Percentiles rank a stretch among this genome's conserved stretches.
These are phyloP conservation scores for Philonicus albiceps DNA, from an alignment of 2,888 invertebrate genomes.

Conservation along the genomic window DNA sequence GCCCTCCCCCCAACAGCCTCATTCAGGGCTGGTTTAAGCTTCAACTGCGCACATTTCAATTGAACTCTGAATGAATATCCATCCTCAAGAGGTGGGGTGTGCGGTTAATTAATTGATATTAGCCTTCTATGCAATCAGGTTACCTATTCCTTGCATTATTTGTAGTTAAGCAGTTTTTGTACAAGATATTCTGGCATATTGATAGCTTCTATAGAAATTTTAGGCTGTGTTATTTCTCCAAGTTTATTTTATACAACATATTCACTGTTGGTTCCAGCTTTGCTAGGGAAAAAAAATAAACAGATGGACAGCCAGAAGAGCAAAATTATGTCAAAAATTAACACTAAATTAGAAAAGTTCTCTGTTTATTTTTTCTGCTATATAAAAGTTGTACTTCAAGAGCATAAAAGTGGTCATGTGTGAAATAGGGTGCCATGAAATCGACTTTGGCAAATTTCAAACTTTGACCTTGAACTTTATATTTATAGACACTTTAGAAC, in stretches of 20 bases:
- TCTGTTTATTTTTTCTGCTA: background rate
- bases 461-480: background rate
- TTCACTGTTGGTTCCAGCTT: background rate
- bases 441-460: background rate
- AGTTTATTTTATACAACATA: background rate
- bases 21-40: background rate
- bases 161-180: background rate
- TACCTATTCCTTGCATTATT: background rate
- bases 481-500: background rate
- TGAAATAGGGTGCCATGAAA: background rate
- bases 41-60: background rate
- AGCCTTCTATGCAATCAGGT: background rate
- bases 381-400: background rate
- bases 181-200: background rate
- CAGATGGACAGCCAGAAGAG: background rate
- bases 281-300: background rate
- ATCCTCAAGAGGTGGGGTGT: background rate
- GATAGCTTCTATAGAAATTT: background rate
- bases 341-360: background rate
- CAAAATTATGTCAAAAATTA: background rate
- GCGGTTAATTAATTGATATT: background rate
- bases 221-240: background rate
- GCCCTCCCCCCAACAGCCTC: background rate
- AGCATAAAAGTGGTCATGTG: background rate
- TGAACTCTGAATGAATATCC: background rate